These are phyloP conservation scores for Diachrysia chrysitis DNA, from an alignment of 2,888 invertebrate genomes.

Conservation along the genomic window DNA sequence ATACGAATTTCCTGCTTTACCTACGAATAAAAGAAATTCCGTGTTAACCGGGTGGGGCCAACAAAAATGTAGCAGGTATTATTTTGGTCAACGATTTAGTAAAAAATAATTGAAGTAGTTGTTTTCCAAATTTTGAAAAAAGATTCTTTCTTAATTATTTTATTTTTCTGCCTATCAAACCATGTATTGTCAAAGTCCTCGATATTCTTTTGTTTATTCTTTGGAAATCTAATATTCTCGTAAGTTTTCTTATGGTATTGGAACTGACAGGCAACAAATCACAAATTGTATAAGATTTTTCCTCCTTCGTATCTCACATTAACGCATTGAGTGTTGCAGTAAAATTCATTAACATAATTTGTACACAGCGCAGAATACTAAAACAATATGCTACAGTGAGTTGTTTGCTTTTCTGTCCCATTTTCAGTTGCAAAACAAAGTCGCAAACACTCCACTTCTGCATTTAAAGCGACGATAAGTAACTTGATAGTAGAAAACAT, in stretches of 20 bases:
- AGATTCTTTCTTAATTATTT: too few relatives aligned
- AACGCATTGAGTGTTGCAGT: constrained; percentile 7
- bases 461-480: background rate
- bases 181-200: too few relatives aligned
- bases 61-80: background rate
- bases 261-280: background rate
- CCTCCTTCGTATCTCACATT: background rate
- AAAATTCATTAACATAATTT: constrained; percentile 4
- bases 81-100: too few relatives aligned
- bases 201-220: background rate
- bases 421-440: constrained; percentile 6
- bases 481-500: constrained; percentile 1
- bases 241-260: background rate
- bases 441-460: constrained; percentile 8
- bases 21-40: constrained; percentile 19
- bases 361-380: background rate
- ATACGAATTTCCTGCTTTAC: constrained; percentile 31
- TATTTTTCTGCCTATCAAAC: too few relatives aligned
- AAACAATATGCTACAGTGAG: constrained; percentile 8
- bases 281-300: constrained; percentile 23
- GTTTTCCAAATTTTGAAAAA: too few relatives aligned
- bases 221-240: too few relatives aligned
- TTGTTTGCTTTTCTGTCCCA: constrained; percentile 57
- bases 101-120: too few relatives aligned
- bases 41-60: constrained; percentile 9